Evolutionary conservation across 2,888 invertebrate species (phyloP).

Genomic region (Noctua janthe): DNA sequence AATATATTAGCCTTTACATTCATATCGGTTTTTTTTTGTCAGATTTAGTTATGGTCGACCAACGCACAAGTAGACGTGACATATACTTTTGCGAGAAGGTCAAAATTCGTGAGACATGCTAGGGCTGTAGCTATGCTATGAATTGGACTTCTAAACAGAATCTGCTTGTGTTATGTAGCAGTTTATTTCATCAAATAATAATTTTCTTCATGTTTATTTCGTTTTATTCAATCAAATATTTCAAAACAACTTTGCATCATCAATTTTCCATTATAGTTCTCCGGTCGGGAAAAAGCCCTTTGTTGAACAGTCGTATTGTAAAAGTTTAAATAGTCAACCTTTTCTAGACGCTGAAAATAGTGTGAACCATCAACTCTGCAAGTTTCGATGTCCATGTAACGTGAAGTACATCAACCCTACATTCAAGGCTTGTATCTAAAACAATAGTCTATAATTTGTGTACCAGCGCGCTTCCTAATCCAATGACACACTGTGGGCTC

Average conservation of each 20-base stretch:
- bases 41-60: neutral
- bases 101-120: neutral
- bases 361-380: neutral
- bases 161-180: neutral
- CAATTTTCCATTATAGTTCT: neutral
- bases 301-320: neutral
- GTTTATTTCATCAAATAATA: neutral
- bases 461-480: constrained; percentile 40
- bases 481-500: constrained; percentile 54
- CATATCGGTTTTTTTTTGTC: neutral
- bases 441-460: constrained; percentile 47
- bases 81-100: no score
- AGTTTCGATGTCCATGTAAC: neutral
- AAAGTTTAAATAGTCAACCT: neutral
- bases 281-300: neutral
- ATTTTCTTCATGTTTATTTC: no score
- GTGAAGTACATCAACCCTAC: constrained; percentile 24
- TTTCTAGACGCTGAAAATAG: neutral
- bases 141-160: neutral
- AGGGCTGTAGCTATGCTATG: neutral
- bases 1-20: neutral
- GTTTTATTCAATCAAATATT: neutral
- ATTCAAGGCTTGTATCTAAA: constrained; percentile 9
- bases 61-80: neutral
- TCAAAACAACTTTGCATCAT: neutral